Evolutionary conservation across 2,113 vertebrate genomes (phyloP).

Genomic region (Brachirus orientalis): DNA sequence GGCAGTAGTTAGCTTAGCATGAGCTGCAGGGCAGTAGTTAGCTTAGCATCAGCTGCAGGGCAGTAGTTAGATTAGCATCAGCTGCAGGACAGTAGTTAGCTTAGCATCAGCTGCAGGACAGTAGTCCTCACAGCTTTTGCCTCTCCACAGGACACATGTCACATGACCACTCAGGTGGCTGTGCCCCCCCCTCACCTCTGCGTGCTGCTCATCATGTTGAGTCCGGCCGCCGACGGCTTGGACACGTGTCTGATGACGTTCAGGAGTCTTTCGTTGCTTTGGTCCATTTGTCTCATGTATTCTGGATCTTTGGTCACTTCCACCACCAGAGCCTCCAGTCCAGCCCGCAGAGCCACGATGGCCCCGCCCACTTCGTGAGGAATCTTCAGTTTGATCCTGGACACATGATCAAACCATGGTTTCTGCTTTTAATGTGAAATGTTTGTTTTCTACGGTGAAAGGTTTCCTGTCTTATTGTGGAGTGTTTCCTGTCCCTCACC

Average conservation of each 20-base stretch:
- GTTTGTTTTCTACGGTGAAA: too few species aligned
- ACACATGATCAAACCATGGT: neutral
- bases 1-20: too few species aligned
- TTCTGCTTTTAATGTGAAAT: neutral
- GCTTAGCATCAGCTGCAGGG: too few species aligned
- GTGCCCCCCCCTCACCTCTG: constrained; percentile 75
- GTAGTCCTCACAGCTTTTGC: too few species aligned
- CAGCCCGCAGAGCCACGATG: constrained; percentile 85
- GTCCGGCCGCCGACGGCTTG: constrained; percentile 84
- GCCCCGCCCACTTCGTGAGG: constrained; percentile 84
- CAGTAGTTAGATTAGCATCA: too few species aligned
- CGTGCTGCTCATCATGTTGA: constrained; percentile 81
- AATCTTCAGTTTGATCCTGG: constrained; percentile 90
- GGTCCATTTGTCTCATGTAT: constrained; percentile 86
- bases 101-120: too few species aligned
- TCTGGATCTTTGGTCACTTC: constrained; percentile 90
- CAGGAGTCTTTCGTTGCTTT: constrained; percentile 83
- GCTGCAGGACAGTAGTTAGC: too few species aligned
- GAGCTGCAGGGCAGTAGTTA: too few species aligned
- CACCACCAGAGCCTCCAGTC: constrained; percentile 91
- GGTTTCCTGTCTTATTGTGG: too few species aligned
- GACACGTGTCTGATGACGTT: constrained; percentile 88
- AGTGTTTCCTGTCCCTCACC: constrained; percentile 77
- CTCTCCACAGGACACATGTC: too few species aligned
- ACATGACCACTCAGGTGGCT: too few species aligned